A percentile compares a stretch with the other conserved stretches of the same genome.
Evolutionary conservation across 1,140 invertebrate species (phyloP).

Genomic region (Hycleus phaleratus): DNA sequence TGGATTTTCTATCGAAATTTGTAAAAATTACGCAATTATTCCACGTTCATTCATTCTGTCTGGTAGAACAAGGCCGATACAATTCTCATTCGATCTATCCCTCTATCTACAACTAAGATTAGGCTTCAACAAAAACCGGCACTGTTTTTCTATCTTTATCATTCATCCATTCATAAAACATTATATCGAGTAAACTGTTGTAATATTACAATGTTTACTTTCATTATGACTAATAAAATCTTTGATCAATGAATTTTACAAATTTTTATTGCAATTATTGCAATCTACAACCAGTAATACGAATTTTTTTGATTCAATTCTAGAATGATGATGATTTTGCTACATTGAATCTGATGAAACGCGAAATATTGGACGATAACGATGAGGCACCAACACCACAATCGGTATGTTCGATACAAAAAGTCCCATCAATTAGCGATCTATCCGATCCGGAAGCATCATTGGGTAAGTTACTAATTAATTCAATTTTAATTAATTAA

Average conservation of each 20-base stretch:
- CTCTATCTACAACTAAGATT: too few species aligned
- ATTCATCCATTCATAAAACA: constrained; percentile 10
- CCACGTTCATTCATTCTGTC: constrained; percentile 15
- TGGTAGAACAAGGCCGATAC: constrained; percentile 6
- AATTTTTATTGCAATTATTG: background rate
- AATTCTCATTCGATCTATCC: too few species aligned
- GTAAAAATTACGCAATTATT: constrained; percentile 5
- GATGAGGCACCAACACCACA: constrained; percentile 28
- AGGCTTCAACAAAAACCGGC: too few species aligned
- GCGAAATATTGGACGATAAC: constrained; percentile 35
- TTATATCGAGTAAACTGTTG: background rate
- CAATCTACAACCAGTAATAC: background rate
- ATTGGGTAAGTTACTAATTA: constrained; percentile 57
- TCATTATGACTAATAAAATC: background rate
- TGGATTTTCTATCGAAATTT: too few species aligned
- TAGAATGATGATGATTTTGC: constrained; percentile 26
- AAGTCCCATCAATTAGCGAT: constrained; percentile 76
- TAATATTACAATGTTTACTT: background rate
- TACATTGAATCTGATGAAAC: constrained; percentile 31
- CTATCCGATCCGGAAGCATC: constrained; percentile 75
- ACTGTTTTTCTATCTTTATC: constrained; percentile 2
- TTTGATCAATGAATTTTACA: constrained; percentile 6
- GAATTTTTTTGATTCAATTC: constrained; percentile 5
- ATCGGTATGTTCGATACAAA: constrained; percentile 57
- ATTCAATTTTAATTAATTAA: too few species aligned